Evolutionary conservation across 2,797 vertebrate species (phyloP).

Genomic region (Emys orbicularis): DNA sequence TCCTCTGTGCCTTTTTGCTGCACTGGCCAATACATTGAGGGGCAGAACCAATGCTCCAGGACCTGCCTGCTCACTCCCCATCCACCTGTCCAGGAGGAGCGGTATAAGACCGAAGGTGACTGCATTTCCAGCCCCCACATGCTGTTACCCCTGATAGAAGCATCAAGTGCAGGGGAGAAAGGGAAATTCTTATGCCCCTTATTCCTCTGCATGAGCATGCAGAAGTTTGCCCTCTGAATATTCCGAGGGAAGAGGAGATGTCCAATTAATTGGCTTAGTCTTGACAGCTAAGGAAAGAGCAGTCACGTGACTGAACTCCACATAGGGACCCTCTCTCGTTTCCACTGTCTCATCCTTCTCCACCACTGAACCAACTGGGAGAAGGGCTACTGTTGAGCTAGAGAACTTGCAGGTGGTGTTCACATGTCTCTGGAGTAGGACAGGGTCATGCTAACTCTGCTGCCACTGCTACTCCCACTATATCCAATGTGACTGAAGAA

Average conservation of each 20-base stretch:
- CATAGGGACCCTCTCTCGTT: not conserved
- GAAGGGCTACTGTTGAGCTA: not conserved
- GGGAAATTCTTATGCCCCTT: not conserved
- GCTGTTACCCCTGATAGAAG: not conserved
- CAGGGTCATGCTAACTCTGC: not conserved
- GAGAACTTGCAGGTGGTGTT: not conserved
- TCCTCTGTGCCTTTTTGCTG: not conserved
- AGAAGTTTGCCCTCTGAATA: not conserved
- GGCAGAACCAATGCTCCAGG: not conserved
- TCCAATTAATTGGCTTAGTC: not conserved
- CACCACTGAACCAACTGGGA: not conserved
- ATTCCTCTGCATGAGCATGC: not conserved
- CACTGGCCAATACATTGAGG: not conserved
- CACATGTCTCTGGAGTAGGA: not conserved
- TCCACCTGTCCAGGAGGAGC: fast-evolving
- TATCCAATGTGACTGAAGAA: not conserved
- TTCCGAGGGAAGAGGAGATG: not conserved
- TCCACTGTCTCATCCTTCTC: not conserved
- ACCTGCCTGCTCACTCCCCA: not conserved
- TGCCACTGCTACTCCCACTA: not conserved
- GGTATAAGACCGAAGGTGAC: not conserved
- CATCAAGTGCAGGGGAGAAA: not conserved
- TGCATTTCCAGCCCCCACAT: not conserved
- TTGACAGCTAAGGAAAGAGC: not conserved
- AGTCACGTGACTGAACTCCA: fast-evolving